Evolutionary conservation across 1,140 invertebrate genomes (phyloP), one percentile per base, ranked within the genome.

Genomic region (Drosophila persimilis): DNA sequence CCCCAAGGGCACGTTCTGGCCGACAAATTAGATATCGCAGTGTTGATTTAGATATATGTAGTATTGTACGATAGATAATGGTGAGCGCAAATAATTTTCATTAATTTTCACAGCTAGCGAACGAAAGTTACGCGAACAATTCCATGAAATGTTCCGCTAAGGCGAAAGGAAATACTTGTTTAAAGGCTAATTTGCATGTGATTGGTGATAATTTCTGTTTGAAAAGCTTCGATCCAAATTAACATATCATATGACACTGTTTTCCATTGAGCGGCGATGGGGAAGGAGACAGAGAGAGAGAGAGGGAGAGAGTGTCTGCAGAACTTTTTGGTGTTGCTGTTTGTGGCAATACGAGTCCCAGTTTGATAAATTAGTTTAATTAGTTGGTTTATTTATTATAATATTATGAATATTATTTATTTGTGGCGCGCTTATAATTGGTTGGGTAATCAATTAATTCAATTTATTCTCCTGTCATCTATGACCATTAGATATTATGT

Each of bases 141-240:
- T 66, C 67, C 46, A 43, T 22, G 29, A 45, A 80, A 75, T 70
- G 47, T 59, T 65, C 57, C 45, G 57, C 43, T 13, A 39, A 60
- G 39, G 51, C 50, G 31, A 73, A 77, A 79, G 67, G 29, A 77
- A 78, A 74, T 70, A 58, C 67, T 71, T 63, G 63, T 67, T 65
- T 57, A 52, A 45, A 51, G 73, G 69, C 61, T 39, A 74, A 65
- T 73, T 77, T 61, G 63, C 61, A 70, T 57, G 46, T 80, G 76
- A 85, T 75, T 74, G 60, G 71, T 74, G 71, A 58, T 74, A 84
- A 84, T 85, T 85, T 67, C 56, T 61, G 48, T 67, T 60, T 55
- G 54, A 56, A 62, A 71, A 76, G 76, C 71, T 51, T 46, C 44
- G 29, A 45, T 43, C 35, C 51, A 41, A 24, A 57, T 76, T 61